These are phyloP conservation scores for Dryoscopus gambensis DNA, from an alignment of 2,113 vertebrate genomes.

Conservation along the genomic window DNA sequence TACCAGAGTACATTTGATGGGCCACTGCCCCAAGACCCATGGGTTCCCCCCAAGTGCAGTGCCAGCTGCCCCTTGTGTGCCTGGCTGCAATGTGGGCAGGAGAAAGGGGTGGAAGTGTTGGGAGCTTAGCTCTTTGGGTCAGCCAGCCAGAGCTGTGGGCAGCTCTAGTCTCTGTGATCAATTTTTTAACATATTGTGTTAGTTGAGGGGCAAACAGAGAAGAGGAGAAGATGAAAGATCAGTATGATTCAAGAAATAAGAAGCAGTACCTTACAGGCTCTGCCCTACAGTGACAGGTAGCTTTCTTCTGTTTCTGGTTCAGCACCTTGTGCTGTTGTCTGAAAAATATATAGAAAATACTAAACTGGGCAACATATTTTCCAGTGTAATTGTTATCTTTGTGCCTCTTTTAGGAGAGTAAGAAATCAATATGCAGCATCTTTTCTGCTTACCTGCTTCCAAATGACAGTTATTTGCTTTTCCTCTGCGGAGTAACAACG, in stretches of 20 bases:
- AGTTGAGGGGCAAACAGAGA: neutral
- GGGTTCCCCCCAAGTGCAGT: accelerated
- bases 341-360: neutral
- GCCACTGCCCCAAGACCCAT: neutral
- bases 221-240: neutral
- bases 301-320: neutral
- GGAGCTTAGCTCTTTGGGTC: neutral
- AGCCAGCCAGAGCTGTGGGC: neutral
- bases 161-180: neutral
- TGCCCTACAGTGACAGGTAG: neutral
- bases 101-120: neutral
- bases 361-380: neutral
- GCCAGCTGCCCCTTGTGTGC: neutral
- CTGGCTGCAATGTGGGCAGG: neutral
- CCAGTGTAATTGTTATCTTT: neutral
- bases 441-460: neutral
- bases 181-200: neutral
- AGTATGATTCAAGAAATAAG: neutral
- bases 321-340: neutral
- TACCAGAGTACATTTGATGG: neutral
- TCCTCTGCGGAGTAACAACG: neutral
- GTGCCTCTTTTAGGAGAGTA: neutral
- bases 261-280: neutral
- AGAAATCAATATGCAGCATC: neutral
- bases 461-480: neutral